Evolutionary conservation across 2,113 vertebrate genomes (phyloP).

Genomic region (Condylura cristata): DNA sequence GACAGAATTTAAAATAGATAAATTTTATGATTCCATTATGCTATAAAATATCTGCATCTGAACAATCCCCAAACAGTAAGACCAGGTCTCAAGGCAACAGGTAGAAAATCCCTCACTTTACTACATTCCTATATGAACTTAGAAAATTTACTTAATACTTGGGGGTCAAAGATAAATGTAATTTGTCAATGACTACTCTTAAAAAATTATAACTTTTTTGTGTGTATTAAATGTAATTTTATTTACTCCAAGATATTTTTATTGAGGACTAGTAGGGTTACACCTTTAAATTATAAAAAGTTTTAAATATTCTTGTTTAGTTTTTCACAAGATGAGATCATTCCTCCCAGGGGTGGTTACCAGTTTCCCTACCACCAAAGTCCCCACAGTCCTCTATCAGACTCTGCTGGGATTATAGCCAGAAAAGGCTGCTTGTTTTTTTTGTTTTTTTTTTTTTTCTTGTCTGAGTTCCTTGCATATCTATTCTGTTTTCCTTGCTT

Average conservation of each 20-base stretch:
- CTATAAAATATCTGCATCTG: neutral
- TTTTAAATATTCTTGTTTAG: neutral
- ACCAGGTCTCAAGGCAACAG: neutral
- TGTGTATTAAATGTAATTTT: too few relatives aligned
- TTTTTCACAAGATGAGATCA: too few relatives aligned
- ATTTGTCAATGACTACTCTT: neutral
- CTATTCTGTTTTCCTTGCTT: neutral
- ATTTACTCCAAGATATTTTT: too few relatives aligned
- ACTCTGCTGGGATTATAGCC: too few relatives aligned
- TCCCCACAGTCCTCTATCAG: too few relatives aligned
- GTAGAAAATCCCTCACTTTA: conserved; percentile 19
- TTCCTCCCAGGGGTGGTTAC: too few relatives aligned
- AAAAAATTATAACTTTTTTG: neutral
- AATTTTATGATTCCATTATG: conserved; percentile 9
- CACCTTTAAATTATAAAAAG: too few relatives aligned
- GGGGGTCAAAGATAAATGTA: neutral
- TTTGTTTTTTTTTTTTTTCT: neutral
- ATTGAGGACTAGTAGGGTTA: too few relatives aligned
- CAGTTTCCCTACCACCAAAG: too few relatives aligned
- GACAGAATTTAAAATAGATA: neutral
- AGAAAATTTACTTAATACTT: neutral
- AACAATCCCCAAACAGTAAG: neutral
- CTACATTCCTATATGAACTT: neutral
- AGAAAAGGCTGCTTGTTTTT: too few relatives aligned
- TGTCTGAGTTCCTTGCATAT: neutral